These are phyloP conservation scores for Drosophila tani DNA, from an alignment of 1,140 invertebrate species.

Conservation along the genomic window DNA sequence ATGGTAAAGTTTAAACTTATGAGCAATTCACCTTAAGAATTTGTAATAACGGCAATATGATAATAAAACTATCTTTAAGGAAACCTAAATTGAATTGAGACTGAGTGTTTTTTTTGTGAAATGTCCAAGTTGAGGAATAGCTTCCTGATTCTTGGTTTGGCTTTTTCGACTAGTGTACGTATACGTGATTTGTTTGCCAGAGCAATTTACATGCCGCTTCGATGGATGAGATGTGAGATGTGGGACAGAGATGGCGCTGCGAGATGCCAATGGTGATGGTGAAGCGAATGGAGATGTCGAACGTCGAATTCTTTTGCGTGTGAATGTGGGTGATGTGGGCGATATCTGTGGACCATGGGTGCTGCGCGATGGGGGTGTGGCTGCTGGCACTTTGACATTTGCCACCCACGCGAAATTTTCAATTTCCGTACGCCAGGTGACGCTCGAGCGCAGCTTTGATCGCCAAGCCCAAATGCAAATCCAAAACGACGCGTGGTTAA, in stretches of 20 bases:
- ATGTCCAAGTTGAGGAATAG: not conserved
- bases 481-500: slow-evolving; percentile 71
- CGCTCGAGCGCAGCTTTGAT: slow-evolving; percentile 60
- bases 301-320: slow-evolving; percentile 44
- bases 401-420: slow-evolving; percentile 57
- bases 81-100: no score
- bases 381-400: slow-evolving; percentile 67
- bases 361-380: slow-evolving; percentile 21
- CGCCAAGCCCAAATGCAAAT: slow-evolving; percentile 69
- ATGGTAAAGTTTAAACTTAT: not conserved
- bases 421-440: slow-evolving; percentile 60
- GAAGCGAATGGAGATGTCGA: slow-evolving; percentile 43
- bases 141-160: no score
- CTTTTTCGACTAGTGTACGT: slow-evolving; percentile 20
- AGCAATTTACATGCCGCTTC: slow-evolving; percentile 72
- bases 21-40: not conserved
- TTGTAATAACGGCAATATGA: no score
- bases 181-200: slow-evolving; percentile 76
- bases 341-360: slow-evolving; percentile 2
- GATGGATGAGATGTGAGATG: slow-evolving; percentile 50
- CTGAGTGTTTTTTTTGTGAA: no score
- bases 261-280: slow-evolving; percentile 47
- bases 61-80: no score
- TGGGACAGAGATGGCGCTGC: slow-evolving; percentile 33
- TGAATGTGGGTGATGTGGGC: slow-evolving; percentile 29